Evolutionary conservation across 1,140 invertebrate species (phyloP), one percentile per base, ranked within the genome.

Genomic region (Odontomachus brunneus): DNA sequence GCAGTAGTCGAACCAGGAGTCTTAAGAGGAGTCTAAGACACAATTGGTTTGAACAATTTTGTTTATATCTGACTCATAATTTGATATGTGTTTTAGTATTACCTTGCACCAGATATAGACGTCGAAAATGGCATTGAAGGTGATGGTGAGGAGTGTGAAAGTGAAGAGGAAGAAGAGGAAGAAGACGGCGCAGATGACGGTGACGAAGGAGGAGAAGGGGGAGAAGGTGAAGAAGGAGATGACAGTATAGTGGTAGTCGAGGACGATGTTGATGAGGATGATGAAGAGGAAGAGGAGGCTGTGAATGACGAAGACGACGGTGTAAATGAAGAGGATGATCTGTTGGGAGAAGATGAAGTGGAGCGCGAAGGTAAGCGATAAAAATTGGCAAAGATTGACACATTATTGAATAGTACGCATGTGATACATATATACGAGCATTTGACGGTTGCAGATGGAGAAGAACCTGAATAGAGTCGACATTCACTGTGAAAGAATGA

Each of bases 41-140:
- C n/a, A n/a, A n/a, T n/a, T n/a, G n/a, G n/a, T 33, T 3, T 0
- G 1, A 11, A 55, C 4, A 1, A 22, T 59, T 69, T 24, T 33
- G 11, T 44, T 0, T 4, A 17, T 29, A 1, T 66, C 67, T 22
- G 0, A 24, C 19, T n/a, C n/a, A n/a, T n/a, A n/a, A 38, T 62
- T 72, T 66, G 14, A 14, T 62, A 7, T 44, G 60, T 38, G 38
- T 89, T 89, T 69, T 95, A 97, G 92, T 98, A 98, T 95, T 98
- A 97, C 93, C 93, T 98, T 86, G 97, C 97, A 83, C 96, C 97
- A 84, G 97, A 97, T 92, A 96, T 97, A 89, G 96, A 97, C 76
- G 95, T 96, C 67, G 96, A 97, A 90, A 96, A 96, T 91, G 95
- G 95, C 12, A 93, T 95, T 17, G 95, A 95, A 38, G 95, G 94